Base-by-base conservation (phyloP, 2,888 invertebrate genomes). In the Nipponacmea schrenckii region DNA sequence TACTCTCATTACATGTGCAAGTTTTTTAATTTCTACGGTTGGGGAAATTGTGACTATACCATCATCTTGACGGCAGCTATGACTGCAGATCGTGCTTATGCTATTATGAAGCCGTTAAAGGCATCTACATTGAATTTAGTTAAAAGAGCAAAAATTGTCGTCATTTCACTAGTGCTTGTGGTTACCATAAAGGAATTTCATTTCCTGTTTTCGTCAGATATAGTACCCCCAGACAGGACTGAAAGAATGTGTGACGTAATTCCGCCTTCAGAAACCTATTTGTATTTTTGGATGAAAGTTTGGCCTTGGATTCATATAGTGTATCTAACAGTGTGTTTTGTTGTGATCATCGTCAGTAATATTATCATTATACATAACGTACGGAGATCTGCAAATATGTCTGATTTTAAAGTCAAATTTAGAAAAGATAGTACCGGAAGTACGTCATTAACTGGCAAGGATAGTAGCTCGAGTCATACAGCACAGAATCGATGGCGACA, bases 11-110 rank as follows among this genome's bases (percentile, higher is more conserved):
- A 77, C n/a, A 78, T 83, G 79, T 84, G 84, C 69, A 81, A 81
- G 69, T 82, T 84, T 67, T 78, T 84, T 50, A 82, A 82, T 63
- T 84, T 84, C 67, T 83, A 81, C 69, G 84, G 84, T 10, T 80
- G 79, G 74, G 79, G 80, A 31, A 81, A 81, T 66, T 80, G 79
- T 63, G 84, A 83, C 71, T 74, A 81, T 17, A 80, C 80, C 20
- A 82, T 84, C 26, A 67, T 83, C 12, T 73, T 84, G 31, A 81
- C 81, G 2, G 77, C 81, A 1, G 75, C 78, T 0, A 84, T 84
- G 84, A 83, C 81, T 4, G 78, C 80, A 5, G 83, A 83, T 44
- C 74, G 84, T 12, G 83, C 84, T 0, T 73, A 80, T 48, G 84
- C 78, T 20, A 81, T 84, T n/a, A 77, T 74, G 3, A 79, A 78